Percentiles rank a stretch among this genome's conserved stretches.
Evolutionary conservation across 1,140 invertebrate genomes (phyloP).

Genomic region (Drosophila subobscura): DNA sequence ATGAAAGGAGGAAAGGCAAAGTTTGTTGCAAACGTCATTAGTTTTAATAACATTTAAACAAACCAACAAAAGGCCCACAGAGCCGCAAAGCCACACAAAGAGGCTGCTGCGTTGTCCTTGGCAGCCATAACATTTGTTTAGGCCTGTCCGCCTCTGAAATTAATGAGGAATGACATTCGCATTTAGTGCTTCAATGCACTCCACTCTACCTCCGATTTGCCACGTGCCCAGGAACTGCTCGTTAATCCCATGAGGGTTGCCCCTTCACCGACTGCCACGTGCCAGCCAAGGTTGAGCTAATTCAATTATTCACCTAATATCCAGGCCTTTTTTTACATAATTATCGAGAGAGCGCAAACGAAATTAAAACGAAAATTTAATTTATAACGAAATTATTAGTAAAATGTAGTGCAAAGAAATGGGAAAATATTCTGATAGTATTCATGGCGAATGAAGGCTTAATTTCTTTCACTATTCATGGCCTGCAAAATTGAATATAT

Average conservation of each 20-base stretch:
- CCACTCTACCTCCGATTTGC: slow-evolving; percentile 13
- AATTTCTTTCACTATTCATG: too few species aligned
- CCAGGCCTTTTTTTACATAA: background rate
- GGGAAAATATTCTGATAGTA: too few species aligned
- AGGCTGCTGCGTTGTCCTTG: slow-evolving; percentile 19
- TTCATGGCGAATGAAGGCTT: too few species aligned
- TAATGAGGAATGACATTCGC: slow-evolving; percentile 48
- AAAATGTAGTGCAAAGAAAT: background rate
- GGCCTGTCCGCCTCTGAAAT: slow-evolving; percentile 5
- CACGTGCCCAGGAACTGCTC: slow-evolving; percentile 6
- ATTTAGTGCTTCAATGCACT: slow-evolving; percentile 31
- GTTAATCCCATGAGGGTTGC: background rate
- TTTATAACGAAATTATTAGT: slow-evolving; percentile 6
- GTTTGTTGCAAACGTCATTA: slow-evolving; percentile 68
- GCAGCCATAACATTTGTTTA: slow-evolving; percentile 55
- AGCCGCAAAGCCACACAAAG: slow-evolving; percentile 8
- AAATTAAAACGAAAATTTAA: slow-evolving; percentile 8
- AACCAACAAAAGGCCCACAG: slow-evolving; percentile 14
- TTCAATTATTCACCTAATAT: slow-evolving; percentile 26
- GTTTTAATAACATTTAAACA: slow-evolving; percentile 76
- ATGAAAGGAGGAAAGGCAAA: slow-evolving; percentile 40
- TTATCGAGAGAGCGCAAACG: background rate
- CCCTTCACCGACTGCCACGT: background rate
- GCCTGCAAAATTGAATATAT: too few species aligned
- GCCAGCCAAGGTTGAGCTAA: slow-evolving; percentile 28